These are phyloP conservation scores for Bubalus kerabau DNA, from an alignment of 2,113 vertebrate genomes.

Conservation along the genomic window DNA sequence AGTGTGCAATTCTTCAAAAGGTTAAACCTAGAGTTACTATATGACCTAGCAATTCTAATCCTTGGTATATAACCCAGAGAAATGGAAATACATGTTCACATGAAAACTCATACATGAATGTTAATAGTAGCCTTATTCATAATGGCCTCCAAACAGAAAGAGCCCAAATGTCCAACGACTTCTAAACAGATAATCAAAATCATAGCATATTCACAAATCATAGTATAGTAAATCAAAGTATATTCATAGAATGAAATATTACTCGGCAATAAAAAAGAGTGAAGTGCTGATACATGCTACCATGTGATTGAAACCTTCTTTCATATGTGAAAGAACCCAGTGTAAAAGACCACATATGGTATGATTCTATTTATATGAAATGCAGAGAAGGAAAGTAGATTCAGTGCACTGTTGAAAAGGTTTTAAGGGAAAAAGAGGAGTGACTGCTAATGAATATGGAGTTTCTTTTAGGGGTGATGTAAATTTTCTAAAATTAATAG, in stretches of 20 bases:
- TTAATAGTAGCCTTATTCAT: background rate
- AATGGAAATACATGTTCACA: background rate
- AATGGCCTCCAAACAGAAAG: background rate
- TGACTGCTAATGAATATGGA: background rate
- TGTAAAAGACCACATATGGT: background rate
- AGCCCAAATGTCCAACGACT: background rate
- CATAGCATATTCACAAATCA: background rate
- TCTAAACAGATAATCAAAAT: background rate
- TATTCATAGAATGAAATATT: background rate
- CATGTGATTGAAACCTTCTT: background rate
- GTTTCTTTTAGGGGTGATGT: background rate
- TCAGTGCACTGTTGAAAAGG: background rate
- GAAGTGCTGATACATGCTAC: background rate
- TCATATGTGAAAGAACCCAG: background rate
- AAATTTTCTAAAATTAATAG: background rate
- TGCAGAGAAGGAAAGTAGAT: background rate
- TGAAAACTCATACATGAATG: background rate
- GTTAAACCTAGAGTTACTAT: background rate
- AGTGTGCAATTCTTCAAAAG: background rate
- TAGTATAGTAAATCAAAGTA: background rate
- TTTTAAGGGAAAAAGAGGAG: background rate
- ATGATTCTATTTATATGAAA: background rate
- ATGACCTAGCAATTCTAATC: background rate
- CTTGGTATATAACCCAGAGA: background rate
- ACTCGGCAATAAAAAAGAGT: background rate